Evolutionary conservation across 2,888 invertebrate genomes (phyloP).

Genomic region (Syrista parreyssii): DNA sequence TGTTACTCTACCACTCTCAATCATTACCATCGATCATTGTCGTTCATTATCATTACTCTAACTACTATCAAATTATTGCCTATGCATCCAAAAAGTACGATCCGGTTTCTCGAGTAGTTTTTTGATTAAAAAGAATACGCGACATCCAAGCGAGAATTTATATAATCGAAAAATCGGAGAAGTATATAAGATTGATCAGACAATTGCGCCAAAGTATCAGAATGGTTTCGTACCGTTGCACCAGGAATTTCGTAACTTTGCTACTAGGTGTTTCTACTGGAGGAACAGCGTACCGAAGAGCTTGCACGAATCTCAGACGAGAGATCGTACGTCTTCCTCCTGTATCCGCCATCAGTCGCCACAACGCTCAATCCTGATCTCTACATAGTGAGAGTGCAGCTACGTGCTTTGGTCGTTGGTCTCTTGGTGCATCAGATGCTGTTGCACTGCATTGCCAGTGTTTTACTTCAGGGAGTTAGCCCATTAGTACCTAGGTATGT

Average conservation of each 20-base stretch:
- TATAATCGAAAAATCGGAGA: neutral
- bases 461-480: constrained; percentile 81
- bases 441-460: constrained; percentile 88
- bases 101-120: neutral
- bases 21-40: neutral
- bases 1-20: neutral
- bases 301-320: constrained; percentile 70
- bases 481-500: constrained; percentile 72
- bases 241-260: constrained; percentile 4
- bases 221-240: neutral
- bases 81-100: neutral
- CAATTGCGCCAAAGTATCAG: neutral
- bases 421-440: constrained; percentile 93
- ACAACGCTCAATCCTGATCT: constrained; percentile 80
- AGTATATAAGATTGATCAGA: neutral
- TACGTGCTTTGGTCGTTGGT: constrained; percentile 88
- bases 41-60: neutral
- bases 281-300: constrained; percentile 68
- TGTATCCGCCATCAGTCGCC: constrained; percentile 82
- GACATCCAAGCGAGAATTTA: neutral
- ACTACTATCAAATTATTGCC: neutral
- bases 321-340: constrained; percentile 87
- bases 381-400: constrained; percentile 86
- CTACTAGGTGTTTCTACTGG: constrained; percentile 72
- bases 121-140: neutral